Evolutionary conservation across 1,140 invertebrate genomes (phyloP), one percentile per base, ranked within the genome.

Genomic region (Sesamia nonagrioides): DNA sequence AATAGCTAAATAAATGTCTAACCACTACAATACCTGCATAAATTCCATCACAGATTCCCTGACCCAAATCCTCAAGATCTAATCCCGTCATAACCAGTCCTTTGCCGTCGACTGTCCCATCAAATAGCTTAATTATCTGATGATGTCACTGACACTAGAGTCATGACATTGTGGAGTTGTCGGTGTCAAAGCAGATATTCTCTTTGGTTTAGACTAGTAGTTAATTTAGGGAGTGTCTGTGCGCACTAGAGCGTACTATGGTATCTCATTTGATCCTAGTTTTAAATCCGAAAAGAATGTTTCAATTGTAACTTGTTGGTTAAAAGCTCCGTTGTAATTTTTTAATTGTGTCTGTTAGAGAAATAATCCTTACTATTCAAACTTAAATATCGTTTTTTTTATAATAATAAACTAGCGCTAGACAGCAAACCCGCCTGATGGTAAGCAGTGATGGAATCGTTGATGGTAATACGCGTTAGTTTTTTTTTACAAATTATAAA

Each of bases 251-350:
- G 60, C 37, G 37, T 42, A 7, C 11, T 9, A n/a, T 37, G 27
- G n/a, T 48, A 48, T 48, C 56, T 42, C 60, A 17, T 40, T 63
- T 63, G 37, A 63, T 68, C 63, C 18, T 18, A 15, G 63, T 45
- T 66, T 42, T 48, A 68, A 42, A 6, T 15, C 15, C 4, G 13
- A 48, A 68, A 48, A 15, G 63, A 18, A 1, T 33, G 40, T 48
- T 6, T 68, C 33, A 6, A 6, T 3, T 35, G 18, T 37, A 7
- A n/a, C n/a, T n/a, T n/a, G n/a, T n/a, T n/a, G n/a, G n/a, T n/a
- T n/a, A n/a, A n/a, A n/a, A n/a, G n/a, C n/a, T n/a, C n/a, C n/a
- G n/a, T n/a, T n/a, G n/a, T n/a, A n/a, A n/a, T n/a, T n/a, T n/a
- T n/a, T n/a, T n/a, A n/a, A n/a, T n/a, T n/a, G n/a, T n/a, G n/a